phyloP scores from a whole-genome alignment of 2,888 invertebrate genomes.

The Lepidocyrtoides sp. region DNA sequence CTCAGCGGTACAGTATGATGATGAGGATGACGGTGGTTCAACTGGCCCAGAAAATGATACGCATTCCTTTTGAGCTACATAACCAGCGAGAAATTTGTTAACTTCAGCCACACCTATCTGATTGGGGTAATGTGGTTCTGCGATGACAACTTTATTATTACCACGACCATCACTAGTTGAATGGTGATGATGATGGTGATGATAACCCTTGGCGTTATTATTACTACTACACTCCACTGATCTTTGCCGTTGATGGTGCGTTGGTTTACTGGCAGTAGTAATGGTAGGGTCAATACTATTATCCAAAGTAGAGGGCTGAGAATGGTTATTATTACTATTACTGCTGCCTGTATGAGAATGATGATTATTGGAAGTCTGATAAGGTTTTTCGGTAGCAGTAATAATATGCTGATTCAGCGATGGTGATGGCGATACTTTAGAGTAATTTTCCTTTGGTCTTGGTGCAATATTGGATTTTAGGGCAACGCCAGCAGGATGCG shows the following conservation, averaged over 20 bases:
- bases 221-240: conserved; percentile 16
- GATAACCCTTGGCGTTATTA: conserved; percentile 50
- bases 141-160: conserved; percentile 67
- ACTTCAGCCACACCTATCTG: conserved; percentile 80
- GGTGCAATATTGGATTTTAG: conserved; percentile 60
- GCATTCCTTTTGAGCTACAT: conserved; percentile 73
- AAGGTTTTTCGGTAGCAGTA: conserved; percentile 34
- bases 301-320: conserved; percentile 17
- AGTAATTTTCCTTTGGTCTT: conserved; percentile 26
- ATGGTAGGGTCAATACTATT: conserved; percentile 7
- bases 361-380: conserved; percentile 19
- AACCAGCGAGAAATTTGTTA: conserved; percentile 77
- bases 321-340: conserved; percentile 24
- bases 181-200: conserved; percentile 7
- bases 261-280: neutral
- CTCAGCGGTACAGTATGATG: conserved; percentile 17
- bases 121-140: conserved; percentile 77
- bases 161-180: conserved; percentile 12
- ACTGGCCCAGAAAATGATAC: conserved; percentile 69
- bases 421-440: neutral
- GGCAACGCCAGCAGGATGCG: conserved; percentile 69
- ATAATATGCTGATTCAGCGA: conserved; percentile 26
- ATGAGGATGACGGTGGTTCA: conserved; percentile 59
- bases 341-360: conserved; percentile 20
- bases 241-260: conserved; percentile 24